Evolutionary conservation across 2,888 invertebrate species (phyloP), one percentile per base, ranked within the genome.

Genomic region (Nephrotoma flavescens): DNA sequence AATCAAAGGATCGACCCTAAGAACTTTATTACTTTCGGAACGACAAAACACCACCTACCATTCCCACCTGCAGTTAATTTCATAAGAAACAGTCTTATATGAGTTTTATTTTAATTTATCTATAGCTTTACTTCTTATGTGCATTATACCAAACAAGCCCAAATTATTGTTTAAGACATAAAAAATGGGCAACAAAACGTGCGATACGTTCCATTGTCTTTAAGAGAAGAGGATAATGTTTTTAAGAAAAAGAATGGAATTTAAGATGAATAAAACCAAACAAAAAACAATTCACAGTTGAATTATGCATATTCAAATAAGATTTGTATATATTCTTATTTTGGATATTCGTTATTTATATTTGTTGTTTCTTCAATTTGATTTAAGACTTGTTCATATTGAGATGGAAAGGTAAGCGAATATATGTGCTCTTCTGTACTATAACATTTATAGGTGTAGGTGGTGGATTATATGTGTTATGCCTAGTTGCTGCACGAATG

Each of bases 301-400:
- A 84, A 84, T 84, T 84, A 84, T 84, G 42, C 84, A 84, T 84
- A 84, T 84, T 84, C 84, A 84, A 84, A 84, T 84, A 71, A 71
- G 71, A 71, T 71, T 71, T 71, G 71, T 71, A 71, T 71, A 11
- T 71, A 57, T 57, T 31, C 71, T 71, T 71, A 71, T 71, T 71
- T 71, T 71, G 71, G 71, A 9, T 71, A 71, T 71, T 71, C 71
- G 71, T 71, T 71, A 71, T 71, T 71, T 71, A 71, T 71, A 71
- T 71, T 71, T 71, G 31, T 71, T 71, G 71, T 71, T 31, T 19
- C 31, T 31, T 71, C 71, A 71, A 31, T 71, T 71, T 71, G 71
- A 71, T 71, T 71, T 71, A 71, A 71, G 71, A 71, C 71, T 71
- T 71, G 31, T 71, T 71, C 71, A 71, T 31, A 71, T 71, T 71